These are phyloP conservation scores for Drosophila azteca DNA, from an alignment of 1,140 invertebrate genomes.

Conservation along the genomic window DNA sequence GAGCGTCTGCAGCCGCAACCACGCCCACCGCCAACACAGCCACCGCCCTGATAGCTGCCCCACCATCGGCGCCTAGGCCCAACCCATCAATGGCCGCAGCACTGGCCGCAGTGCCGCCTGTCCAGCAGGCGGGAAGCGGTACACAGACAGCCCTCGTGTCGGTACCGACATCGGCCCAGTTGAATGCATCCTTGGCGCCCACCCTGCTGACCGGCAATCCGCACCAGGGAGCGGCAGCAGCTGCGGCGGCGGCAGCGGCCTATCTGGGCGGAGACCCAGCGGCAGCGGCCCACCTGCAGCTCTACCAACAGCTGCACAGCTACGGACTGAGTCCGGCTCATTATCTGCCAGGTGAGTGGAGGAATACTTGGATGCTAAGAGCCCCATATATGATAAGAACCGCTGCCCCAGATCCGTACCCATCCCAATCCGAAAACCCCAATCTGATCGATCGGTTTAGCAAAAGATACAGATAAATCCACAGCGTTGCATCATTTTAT, in stretches of 20 bases:
- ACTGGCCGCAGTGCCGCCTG: conserved; percentile 61
- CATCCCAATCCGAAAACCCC: background rate
- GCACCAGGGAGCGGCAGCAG: conserved; percentile 32
- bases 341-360: conserved; percentile 85
- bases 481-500: conserved; percentile 41
- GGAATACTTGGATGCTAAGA: background rate
- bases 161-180: conserved; percentile 47
- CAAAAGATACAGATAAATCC: conserved; percentile 46
- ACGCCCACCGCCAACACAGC: conserved; percentile 63
- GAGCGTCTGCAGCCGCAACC: conserved; percentile 54
- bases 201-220: conserved; percentile 45
- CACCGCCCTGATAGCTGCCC: conserved; percentile 63
- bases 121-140: conserved; percentile 40
- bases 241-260: conserved; percentile 43
- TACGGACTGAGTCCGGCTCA: conserved; percentile 90
- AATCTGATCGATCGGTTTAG: conserved; percentile 20
- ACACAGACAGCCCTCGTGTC: conserved; percentile 55
- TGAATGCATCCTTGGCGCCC: conserved; percentile 53
- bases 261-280: conserved; percentile 54
- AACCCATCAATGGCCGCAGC: conserved; percentile 70
- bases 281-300: conserved; percentile 86
- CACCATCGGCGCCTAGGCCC: conserved; percentile 46
- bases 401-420: background rate
- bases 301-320: conserved; percentile 91
- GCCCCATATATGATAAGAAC: conserved; percentile 4